Conservation (phyloP, 1,140 invertebrate genomes). For the Papilio polyxenes region DNA sequence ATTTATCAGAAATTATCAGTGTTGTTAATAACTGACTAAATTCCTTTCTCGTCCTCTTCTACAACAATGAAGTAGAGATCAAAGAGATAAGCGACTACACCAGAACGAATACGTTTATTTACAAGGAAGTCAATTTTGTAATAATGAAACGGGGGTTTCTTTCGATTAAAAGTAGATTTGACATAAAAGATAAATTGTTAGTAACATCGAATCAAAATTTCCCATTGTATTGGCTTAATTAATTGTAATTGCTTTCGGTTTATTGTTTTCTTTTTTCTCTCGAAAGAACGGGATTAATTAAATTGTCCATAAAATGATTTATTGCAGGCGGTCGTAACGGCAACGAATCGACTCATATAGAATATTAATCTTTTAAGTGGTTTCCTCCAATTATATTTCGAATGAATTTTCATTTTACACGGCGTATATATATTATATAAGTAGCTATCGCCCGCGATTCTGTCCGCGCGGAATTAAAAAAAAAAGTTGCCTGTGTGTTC, state of each 20-base stretch:
- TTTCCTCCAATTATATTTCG: conserved; percentile 10
- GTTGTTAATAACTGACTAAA: too few relatives aligned
- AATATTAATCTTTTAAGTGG: conserved; percentile 27
- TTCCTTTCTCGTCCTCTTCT: too few relatives aligned
- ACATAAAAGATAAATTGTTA: neutral
- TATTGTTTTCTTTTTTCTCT: conserved; percentile 15
- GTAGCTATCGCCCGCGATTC: too few relatives aligned
- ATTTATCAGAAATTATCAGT: too few relatives aligned
- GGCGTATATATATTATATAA: neutral
- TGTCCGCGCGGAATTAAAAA: too few relatives aligned
- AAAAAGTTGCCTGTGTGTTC: too few relatives aligned
- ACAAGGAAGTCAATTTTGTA: too few relatives aligned
- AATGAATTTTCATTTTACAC: conserved; percentile 19
- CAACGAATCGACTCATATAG: conserved; percentile 16
- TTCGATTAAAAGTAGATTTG: neutral
- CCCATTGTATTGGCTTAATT: conserved; percentile 11
- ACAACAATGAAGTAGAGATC: too few relatives aligned
- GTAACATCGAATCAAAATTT: neutral
- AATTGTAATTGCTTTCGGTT: conserved; percentile 17
- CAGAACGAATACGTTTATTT: too few relatives aligned
- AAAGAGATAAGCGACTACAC: too few relatives aligned
- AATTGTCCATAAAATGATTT: conserved; percentile 29
- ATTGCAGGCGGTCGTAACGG: conserved; percentile 15
- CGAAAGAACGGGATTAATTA: conserved; percentile 25
- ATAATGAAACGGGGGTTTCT: neutral